Conservation (phyloP, 2,888 invertebrate species). For the Ectropis crepuscularia region DNA sequence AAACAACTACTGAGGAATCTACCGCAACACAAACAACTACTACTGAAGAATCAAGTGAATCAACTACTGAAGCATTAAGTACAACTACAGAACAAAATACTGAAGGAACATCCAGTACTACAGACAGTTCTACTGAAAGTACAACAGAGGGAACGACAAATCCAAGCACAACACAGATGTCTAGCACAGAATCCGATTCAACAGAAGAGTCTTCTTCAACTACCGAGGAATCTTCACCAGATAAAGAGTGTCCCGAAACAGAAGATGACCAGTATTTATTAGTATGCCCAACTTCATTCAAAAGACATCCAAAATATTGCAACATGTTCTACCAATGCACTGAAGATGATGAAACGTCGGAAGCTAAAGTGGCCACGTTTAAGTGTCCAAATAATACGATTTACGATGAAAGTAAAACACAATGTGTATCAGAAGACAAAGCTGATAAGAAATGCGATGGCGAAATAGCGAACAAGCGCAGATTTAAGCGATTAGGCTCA, state of each 20-base stretch:
- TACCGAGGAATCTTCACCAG: slow-evolving; percentile 52
- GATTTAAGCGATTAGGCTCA: slow-evolving; percentile 81
- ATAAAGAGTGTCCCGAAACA: slow-evolving; percentile 81
- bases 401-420: slow-evolving; percentile 89
- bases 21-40: slow-evolving; percentile 49
- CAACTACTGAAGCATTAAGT: slow-evolving; percentile 44
- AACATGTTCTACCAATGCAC: slow-evolving; percentile 94
- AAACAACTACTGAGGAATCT: slow-evolving; percentile 43
- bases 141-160: slow-evolving; percentile 45
- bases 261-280: slow-evolving; percentile 89
- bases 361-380: slow-evolving; percentile 89
- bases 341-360: slow-evolving; percentile 86
- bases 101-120: slow-evolving; percentile 36
- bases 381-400: slow-evolving; percentile 91
- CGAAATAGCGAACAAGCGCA: slow-evolving; percentile 79
- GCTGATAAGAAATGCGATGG: slow-evolving; percentile 84
- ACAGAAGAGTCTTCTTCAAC: slow-evolving; percentile 46
- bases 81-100: slow-evolving; percentile 36
- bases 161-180: slow-evolving; percentile 48
- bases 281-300: slow-evolving; percentile 93
- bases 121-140: slow-evolving; percentile 47
- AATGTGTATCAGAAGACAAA: slow-evolving; percentile 88
- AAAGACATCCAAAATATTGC: slow-evolving; percentile 92
- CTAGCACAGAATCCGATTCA: slow-evolving; percentile 44
- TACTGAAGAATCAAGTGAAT: slow-evolving; percentile 46